Percentiles rank a stretch among this genome's conserved stretches.
phyloP scores from a whole-genome alignment of 2,888 invertebrate genomes.

The Tachina fera region DNA sequence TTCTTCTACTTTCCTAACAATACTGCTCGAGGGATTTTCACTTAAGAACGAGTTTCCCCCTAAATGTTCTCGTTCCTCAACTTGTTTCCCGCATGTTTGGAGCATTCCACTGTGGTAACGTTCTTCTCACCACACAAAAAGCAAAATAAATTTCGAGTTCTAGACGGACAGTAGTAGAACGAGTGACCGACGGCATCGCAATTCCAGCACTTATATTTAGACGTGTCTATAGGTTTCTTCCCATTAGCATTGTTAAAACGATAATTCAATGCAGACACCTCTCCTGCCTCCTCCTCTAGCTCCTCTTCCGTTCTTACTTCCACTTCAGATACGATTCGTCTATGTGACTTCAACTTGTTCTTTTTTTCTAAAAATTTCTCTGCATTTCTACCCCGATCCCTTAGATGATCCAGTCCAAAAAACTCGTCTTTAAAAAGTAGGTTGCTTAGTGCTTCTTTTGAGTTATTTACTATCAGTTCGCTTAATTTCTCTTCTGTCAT shows the following conservation, averaged over 20 bases:
- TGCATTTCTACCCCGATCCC: background rate
- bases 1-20: no score
- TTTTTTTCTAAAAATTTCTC: background rate
- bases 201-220: conserved; percentile 11
- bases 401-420: background rate
- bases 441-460: background rate
- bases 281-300: background rate
- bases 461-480: background rate
- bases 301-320: background rate
- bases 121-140: conserved; percentile 24
- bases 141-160: conserved; percentile 8
- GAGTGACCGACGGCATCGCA: conserved; percentile 20
- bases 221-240: no score
- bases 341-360: background rate
- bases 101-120: conserved; percentile 1
- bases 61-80: conserved; percentile 5
- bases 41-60: conserved; percentile 19
- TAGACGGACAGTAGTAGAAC: conserved; percentile 10
- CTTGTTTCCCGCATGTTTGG: conserved; percentile 10
- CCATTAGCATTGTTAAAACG: background rate
- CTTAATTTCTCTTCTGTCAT: background rate
- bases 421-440: background rate
- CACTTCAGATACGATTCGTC: background rate
- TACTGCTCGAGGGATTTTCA: background rate
- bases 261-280: background rate